These are phyloP conservation scores for Phymorhynchus buccinoides DNA, from an alignment of 1,140 invertebrate genomes.

Conservation along the genomic window DNA sequence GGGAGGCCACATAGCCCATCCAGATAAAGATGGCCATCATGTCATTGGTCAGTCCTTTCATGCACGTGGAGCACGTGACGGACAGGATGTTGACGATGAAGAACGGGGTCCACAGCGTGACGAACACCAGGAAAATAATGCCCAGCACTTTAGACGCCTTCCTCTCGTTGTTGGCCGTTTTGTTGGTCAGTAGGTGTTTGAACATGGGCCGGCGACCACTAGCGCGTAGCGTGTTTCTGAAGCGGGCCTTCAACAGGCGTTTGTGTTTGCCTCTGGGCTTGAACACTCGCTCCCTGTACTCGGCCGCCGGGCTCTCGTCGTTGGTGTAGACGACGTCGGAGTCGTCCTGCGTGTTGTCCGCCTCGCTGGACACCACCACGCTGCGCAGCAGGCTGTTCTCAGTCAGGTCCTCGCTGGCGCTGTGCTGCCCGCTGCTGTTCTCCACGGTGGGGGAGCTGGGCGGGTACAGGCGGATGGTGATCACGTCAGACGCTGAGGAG, in stretches of 20 bases:
- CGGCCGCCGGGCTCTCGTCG: conserved; percentile 38
- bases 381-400: conserved; percentile 26
- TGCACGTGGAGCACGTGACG: conserved; percentile 62
- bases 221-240: conserved; percentile 45
- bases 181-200: conserved; percentile 62
- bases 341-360: conserved; percentile 47
- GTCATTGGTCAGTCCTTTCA: conserved; percentile 54
- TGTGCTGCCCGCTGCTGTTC: conserved; percentile 6
- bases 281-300: not conserved
- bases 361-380: conserved; percentile 45
- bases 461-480: conserved; percentile 59
- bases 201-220: conserved; percentile 28
- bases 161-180: conserved; percentile 68
- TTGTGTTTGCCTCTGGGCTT: not conserved
- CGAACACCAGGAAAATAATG: conserved; percentile 72
- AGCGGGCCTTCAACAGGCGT: conserved; percentile 35
- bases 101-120: conserved; percentile 73
- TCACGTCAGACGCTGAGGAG: conserved; percentile 55
- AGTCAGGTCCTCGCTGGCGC: conserved; percentile 19
- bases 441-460: conserved; percentile 24
- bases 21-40: conserved; percentile 70
- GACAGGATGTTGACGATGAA: conserved; percentile 71
- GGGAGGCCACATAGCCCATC: conserved; percentile 73
- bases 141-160: conserved; percentile 72
- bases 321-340: conserved; percentile 44